These are phyloP conservation scores for Ischnura elegans DNA, from an alignment of 2,888 invertebrate genomes.

Conservation along the genomic window DNA sequence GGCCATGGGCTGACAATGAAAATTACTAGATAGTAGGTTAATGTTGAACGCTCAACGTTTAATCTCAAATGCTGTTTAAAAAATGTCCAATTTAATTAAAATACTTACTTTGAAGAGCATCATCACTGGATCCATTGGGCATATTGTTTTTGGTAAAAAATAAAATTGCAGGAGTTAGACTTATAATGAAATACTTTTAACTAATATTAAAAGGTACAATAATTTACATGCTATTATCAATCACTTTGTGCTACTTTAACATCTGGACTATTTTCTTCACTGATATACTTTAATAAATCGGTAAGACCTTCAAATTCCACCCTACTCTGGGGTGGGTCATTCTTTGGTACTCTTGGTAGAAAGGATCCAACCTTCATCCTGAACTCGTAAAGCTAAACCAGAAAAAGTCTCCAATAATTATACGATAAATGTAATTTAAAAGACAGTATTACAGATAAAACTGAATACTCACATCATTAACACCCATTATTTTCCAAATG, in stretches of 20 bases:
- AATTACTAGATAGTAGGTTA: too few relatives aligned
- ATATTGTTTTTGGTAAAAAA: background rate
- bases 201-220: background rate
- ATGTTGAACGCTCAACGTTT: too few relatives aligned
- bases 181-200: background rate
- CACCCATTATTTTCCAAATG: conserved; percentile 94
- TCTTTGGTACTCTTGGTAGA: conserved; percentile 88
- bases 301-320: conserved; percentile 92
- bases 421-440: background rate
- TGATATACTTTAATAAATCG: conserved; percentile 89
- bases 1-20: too few relatives aligned
- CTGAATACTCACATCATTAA: conserved; percentile 84
- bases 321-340: conserved; percentile 88
- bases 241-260: background rate
- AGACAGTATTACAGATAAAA: conserved; percentile 60
- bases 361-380: conserved; percentile 87
- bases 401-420: conserved; percentile 68
- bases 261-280: conserved; percentile 33
- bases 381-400: conserved; percentile 88
- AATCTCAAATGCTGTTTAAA: too few relatives aligned
- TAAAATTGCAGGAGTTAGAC: background rate
- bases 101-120: too few relatives aligned
- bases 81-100: too few relatives aligned
- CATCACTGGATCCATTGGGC: too few relatives aligned
- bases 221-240: background rate